These are phyloP conservation scores for Eupithecia subumbrata DNA, from an alignment of 2,888 invertebrate species.

Conservation along the genomic window DNA sequence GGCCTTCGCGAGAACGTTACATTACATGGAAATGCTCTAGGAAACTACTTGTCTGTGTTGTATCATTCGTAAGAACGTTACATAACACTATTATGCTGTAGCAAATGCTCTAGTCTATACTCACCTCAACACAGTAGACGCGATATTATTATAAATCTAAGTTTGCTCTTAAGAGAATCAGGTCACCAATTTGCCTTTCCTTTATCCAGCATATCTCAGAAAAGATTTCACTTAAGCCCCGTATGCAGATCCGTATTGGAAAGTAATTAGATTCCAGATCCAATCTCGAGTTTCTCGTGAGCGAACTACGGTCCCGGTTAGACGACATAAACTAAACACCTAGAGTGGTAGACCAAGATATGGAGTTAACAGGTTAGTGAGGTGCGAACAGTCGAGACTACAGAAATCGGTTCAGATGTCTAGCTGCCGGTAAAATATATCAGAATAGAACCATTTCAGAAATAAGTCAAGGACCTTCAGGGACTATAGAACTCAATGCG, in stretches of 20 bases:
- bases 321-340: slow-evolving; percentile 13
- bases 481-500: not conserved
- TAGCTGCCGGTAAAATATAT: not conserved
- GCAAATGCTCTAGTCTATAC: no score
- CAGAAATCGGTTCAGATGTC: not conserved
- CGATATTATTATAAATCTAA: not conserved
- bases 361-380: not conserved
- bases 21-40: no score
- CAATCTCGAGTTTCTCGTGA: slow-evolving; percentile 34
- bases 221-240: slow-evolving; percentile 12
- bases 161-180: not conserved
- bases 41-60: no score
- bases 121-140: not conserved
- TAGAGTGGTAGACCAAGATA: not conserved
- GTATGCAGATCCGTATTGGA: slow-evolving; percentile 38
- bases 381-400: not conserved
- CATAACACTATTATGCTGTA: no score
- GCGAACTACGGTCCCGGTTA: slow-evolving; percentile 20
- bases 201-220: not conserved
- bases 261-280: slow-evolving; percentile 43
- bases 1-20: no score
- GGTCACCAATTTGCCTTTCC: not conserved
- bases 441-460: not conserved
- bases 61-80: no score
- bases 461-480: not conserved